phyloP scores from a whole-genome alignment of 2,888 invertebrate species.

The Athrips mouffetella region DNA sequence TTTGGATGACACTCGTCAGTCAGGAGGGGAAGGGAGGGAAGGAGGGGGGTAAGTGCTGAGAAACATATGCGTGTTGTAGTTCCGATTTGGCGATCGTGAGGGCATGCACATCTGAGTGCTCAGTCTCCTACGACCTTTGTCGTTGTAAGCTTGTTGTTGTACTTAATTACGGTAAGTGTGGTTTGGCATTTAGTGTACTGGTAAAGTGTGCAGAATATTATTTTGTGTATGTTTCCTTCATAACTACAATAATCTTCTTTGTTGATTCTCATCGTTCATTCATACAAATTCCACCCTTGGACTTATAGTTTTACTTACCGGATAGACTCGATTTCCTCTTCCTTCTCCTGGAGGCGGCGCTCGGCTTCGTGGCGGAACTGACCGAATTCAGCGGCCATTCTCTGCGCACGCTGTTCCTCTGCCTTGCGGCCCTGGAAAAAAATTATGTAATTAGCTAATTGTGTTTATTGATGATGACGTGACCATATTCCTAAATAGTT shows the following conservation, averaged over 20 bases:
- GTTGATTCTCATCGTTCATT: no score
- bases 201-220: background rate
- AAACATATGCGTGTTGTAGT: slow-evolving; percentile 41
- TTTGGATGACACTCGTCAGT: slow-evolving; percentile 54
- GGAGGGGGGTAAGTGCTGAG: slow-evolving; percentile 43
- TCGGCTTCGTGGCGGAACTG: slow-evolving; percentile 98
- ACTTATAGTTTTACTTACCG: slow-evolving; percentile 84
- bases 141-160: slow-evolving; percentile 8
- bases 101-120: slow-evolving; percentile 31
- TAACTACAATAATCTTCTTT: no score
- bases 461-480: no score
- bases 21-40: slow-evolving; percentile 43
- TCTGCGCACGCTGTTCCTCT: slow-evolving; percentile 96
- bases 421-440: slow-evolving; percentile 91
- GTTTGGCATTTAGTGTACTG: background rate
- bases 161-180: slow-evolving; percentile 4
- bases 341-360: slow-evolving; percentile 97
- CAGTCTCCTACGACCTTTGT: slow-evolving; percentile 27
- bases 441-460: no score
- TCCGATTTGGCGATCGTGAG: slow-evolving; percentile 46
- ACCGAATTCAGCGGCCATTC: slow-evolving; percentile 94
- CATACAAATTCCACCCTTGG: no score
- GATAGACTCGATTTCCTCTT: slow-evolving; percentile 98
- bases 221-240: background rate
- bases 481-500: no score